Evolutionary conservation across 2,888 invertebrate genomes (phyloP), one percentile per base, ranked within the genome.

Genomic region (Standfussiana lucernea): DNA sequence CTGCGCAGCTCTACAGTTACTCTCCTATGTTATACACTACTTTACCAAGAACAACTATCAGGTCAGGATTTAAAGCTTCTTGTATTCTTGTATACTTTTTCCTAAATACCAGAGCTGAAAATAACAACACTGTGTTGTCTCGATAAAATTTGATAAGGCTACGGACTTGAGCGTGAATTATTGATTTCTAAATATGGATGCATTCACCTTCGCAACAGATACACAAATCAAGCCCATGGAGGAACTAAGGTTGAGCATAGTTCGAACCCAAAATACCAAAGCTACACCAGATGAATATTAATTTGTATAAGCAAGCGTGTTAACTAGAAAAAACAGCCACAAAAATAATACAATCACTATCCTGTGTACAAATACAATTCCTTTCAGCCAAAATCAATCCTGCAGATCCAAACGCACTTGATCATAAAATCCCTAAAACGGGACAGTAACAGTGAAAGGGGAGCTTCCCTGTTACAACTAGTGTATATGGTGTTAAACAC

Each of bases 41-140:
- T 96, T 93, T 85, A 92, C 92, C 1, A 94, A 90, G 84, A 93
- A 95, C 68, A 93, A 93, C 62, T 96, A 94, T 81, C 92, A 94
- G 90, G 96, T 95, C 87, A 86, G 82, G 15, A 21, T 45, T 37
- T 69, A 10, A 15, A 35, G 15, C 4, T 32, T 45, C 11, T 21
- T 37, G 24, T 47, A 21, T 37, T 56, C 13, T n/a, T n/a, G n/a
- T n/a, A n/a, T 56, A 13, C 15, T 56, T 28, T 56, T 15, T 28
- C 7, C 28, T 56, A 56, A 56, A 28, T 28, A 56, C 2, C 28
- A 28, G 15, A 28, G 8, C 32, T 21, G 32, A 10, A 35, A 32
- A 61, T 32, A 10, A 59, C 8, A 61, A 61, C 1, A 61, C 32
- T 32, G 10, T 8, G 8, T 32, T 21, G 8, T 10, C 4, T 21